Evolutionary conservation across 2,797 vertebrate species (phyloP), one percentile per base, ranked within the genome.

Genomic region (Acanthurus lineatus): DNA sequence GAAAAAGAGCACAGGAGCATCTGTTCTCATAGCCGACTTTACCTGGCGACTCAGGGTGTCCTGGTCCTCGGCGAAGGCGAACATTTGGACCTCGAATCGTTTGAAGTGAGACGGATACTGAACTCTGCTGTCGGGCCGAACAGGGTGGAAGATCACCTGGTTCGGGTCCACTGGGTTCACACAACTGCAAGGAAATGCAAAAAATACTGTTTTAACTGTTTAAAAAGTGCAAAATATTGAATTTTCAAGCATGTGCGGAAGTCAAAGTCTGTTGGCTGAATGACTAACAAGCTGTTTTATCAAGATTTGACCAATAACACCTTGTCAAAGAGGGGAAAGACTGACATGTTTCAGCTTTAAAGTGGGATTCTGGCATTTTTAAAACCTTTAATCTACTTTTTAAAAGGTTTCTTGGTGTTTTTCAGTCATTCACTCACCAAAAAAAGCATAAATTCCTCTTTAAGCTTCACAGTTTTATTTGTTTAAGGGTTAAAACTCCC

Each of bases 1-100:
- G 3, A 15, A 47, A 35, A 47, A 40, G 40, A 40, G 40, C 40
- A 10, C 40, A 40, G n/a, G 12, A 19, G 10, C 1, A 45, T 58
- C 16, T 44, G 16, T 52, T 63, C 9, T 53, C 28, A 1, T 1
- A n/a, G 19, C 9, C 20, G 0, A 54, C 42, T 75, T 92, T 81
- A 96, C 95, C 94, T 93, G 89, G 40, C 64, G 78, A 51, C 77
- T 85, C 22, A 88, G 47, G 6, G 82, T 54, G 0, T 89, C 71
- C 14, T 86, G 22, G 15, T 86, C 90, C 49, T 83, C 65, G 32
- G 91, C 67, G 42, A 97, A 96, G 2, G 92, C 88, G 76, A 97
- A 96, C 90, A 94, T 95, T 69, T 76, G 93, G 59, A 96, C 90
- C 91, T 96, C 95, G 89, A 97, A 97, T 67, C 96, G 95, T 77